Conservation (phyloP, 2,113 vertebrate species). For the Grus americana region DNA sequence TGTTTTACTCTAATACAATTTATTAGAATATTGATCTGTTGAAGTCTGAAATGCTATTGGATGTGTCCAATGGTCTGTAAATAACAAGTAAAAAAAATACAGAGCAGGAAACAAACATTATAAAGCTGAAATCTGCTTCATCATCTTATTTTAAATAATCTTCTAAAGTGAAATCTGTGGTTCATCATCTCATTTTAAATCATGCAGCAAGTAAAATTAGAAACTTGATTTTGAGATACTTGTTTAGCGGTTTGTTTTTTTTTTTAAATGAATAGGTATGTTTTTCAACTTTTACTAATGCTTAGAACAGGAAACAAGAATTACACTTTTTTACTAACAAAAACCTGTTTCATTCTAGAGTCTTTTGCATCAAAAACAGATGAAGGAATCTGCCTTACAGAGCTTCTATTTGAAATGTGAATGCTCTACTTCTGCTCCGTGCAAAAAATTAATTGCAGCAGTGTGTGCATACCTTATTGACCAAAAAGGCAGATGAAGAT, state of each 20-base stretch:
- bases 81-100: not conserved
- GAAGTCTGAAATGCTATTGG: not conserved
- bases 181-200: not conserved
- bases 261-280: not conserved
- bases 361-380: not conserved
- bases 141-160: not conserved
- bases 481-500: not conserved
- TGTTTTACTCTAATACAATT: not conserved
- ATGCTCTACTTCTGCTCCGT: not conserved
- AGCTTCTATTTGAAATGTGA: not conserved
- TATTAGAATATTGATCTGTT: not conserved
- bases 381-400: not conserved
- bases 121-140: not conserved
- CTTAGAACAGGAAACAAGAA: not conserved
- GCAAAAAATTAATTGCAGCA: not conserved
- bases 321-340: not conserved
- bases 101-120: not conserved
- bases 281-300: not conserved
- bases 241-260: not conserved
- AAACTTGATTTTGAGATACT: not conserved
- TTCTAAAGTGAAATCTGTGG: not conserved
- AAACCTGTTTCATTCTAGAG: not conserved
- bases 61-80: not conserved
- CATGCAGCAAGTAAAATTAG: not conserved
- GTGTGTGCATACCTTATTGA: not conserved